Evolutionary conservation across 2,797 vertebrate species (phyloP).

Genomic region (Ispidina lecontei): DNA sequence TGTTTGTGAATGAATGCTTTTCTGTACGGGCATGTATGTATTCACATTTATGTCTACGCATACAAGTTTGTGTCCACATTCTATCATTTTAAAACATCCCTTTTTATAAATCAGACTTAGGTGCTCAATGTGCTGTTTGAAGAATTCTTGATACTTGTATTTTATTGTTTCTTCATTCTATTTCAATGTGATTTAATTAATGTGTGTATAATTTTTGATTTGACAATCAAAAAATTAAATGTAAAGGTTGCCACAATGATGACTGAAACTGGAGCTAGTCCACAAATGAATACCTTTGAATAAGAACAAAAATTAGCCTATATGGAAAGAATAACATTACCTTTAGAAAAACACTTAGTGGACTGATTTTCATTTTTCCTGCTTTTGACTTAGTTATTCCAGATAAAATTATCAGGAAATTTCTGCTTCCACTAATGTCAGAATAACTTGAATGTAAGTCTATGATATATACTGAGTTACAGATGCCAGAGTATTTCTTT

Average conservation of each 20-base stretch:
- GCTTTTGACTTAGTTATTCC: neutral
- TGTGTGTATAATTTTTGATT: too few species aligned
- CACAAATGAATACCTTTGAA: neutral
- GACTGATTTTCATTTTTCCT: neutral
- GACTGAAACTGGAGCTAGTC: neutral
- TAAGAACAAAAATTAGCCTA: neutral
- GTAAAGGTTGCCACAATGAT: neutral
- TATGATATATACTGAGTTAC: neutral
- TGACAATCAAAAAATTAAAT: neutral
- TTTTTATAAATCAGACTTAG: neutral
- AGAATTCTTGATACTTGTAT: neutral
- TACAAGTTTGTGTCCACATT: accelerated
- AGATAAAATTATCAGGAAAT: neutral
- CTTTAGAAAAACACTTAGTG: neutral
- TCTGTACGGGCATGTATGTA: accelerated
- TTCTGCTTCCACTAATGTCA: neutral
- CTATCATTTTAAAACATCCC: neutral
- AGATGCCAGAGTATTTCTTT: neutral
- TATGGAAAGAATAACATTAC: neutral
- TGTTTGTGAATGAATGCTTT: neutral
- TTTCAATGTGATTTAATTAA: neutral
- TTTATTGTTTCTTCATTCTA: neutral
- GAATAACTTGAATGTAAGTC: neutral
- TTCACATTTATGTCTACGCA: neutral
- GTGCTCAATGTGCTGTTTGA: neutral